Evolutionary conservation across 2,797 vertebrate genomes (phyloP).

Genomic region (Todus mexicanus): DNA sequence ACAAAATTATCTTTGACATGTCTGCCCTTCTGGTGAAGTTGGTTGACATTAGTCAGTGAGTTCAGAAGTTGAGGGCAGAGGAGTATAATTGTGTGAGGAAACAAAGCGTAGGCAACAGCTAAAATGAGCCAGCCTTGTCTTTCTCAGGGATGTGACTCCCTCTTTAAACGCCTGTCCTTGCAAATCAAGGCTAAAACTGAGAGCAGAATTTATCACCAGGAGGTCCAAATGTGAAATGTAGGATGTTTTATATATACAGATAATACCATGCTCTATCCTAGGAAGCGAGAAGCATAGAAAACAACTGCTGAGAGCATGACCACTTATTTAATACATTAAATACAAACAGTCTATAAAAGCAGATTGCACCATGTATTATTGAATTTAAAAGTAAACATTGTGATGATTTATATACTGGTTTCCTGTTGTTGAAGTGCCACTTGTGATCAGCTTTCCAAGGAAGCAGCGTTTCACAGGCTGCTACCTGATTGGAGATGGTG

Average conservation of each 20-base stretch:
- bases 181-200: not conserved
- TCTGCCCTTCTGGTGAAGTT: not conserved
- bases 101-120: not conserved
- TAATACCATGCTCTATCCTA: not conserved
- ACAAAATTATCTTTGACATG: constrained; percentile 19
- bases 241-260: not conserved
- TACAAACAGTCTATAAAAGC: not conserved
- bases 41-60: not conserved
- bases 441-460: not conserved
- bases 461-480: not conserved
- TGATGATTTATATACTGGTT: not conserved
- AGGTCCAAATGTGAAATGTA: not conserved
- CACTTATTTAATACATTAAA: not conserved
- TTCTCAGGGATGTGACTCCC: not conserved
- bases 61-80: not conserved
- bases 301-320: not conserved
- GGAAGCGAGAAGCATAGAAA: not conserved
- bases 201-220: not conserved
- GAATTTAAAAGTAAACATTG: not conserved
- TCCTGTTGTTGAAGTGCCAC: not conserved
- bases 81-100: not conserved
- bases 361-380: not conserved
- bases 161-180: not conserved
- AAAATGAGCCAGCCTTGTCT: not conserved
- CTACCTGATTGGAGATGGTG: not conserved